Conservation (phyloP, 1,140 invertebrate species). For the Drosophila sp. region DNA sequence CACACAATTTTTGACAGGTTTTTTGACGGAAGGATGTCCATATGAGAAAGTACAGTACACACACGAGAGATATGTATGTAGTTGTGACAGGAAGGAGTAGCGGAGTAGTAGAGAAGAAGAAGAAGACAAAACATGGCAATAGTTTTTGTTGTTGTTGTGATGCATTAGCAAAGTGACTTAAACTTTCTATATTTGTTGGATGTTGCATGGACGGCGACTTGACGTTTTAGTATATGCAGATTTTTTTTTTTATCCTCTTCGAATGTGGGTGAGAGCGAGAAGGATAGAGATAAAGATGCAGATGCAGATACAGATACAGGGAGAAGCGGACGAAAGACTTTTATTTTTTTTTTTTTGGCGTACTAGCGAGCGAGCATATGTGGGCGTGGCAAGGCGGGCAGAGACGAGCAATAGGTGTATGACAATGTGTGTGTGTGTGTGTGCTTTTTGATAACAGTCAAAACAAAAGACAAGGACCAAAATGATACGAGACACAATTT, state of each 20-base stretch:
- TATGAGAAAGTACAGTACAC: conserved; percentile 61
- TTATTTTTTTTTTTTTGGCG: conserved; percentile 32
- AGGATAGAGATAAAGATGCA: conserved; percentile 21
- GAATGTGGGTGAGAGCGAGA: conserved; percentile 27
- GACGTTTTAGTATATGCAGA: conserved; percentile 75
- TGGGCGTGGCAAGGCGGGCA: conserved; percentile 36
- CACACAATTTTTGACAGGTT: conserved; percentile 18
- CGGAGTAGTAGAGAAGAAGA: conserved; percentile 29
- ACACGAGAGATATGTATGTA: background rate
- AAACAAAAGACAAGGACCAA: conserved; percentile 48
- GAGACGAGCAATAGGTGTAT: conserved; percentile 45
- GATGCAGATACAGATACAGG: conserved; percentile 28
- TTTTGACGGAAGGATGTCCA: conserved; percentile 50
- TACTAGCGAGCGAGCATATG: conserved; percentile 54
- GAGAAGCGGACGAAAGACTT: conserved; percentile 41
- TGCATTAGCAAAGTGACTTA: conserved; percentile 71
- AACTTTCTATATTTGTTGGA: conserved; percentile 39
- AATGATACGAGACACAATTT: conserved; percentile 45
- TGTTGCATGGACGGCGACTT: conserved; percentile 56
- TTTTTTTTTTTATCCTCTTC: conserved; percentile 47
- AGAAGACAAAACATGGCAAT: conserved; percentile 13
- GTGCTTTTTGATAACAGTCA: conserved; percentile 42
- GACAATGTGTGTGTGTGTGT: conserved; percentile 26
- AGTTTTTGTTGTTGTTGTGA: conserved; percentile 43
- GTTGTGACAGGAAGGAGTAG: conserved; percentile 52